Conservation (phyloP, 2,888 invertebrate species). For the Ectobius pallidus region DNA sequence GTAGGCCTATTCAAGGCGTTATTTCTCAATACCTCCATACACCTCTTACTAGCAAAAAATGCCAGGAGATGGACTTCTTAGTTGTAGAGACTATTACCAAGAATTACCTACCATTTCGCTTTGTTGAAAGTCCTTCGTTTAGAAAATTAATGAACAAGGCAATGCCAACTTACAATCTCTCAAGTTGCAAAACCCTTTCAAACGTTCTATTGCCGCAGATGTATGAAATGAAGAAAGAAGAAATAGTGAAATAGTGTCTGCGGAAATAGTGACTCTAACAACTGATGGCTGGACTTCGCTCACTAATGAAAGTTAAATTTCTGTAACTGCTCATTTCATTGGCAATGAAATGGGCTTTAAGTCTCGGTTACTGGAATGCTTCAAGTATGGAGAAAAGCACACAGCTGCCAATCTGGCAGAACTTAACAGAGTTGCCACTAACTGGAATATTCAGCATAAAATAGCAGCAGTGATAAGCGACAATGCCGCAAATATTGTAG, state of each 20-base stretch:
- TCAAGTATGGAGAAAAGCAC: conserved; percentile 42
- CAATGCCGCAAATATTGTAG: conserved; percentile 44
- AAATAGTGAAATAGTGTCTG: conserved; percentile 32
- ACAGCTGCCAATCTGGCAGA: conserved; percentile 43
- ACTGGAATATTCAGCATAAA: conserved; percentile 11
- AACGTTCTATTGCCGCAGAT: background rate
- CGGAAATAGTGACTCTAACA: conserved; percentile 44
- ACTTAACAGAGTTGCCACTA: conserved; percentile 41
- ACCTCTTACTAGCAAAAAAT: background rate
- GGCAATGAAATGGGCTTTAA: conserved; percentile 37
- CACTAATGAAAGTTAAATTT: conserved; percentile 48
- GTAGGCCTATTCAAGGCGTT: background rate
- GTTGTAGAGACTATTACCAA: background rate
- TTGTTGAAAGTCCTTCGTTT: too few species aligned
- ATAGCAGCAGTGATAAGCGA: conserved; percentile 37
- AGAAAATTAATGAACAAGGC: too few species aligned
- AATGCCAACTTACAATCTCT: too few species aligned
- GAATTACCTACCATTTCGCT: background rate
- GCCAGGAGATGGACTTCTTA: conserved; percentile 6
- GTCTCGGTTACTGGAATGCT: conserved; percentile 45
- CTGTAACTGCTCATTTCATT: conserved; percentile 48
- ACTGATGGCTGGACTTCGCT: conserved; percentile 50
- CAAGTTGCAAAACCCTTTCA: too few species aligned
- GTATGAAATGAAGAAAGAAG: background rate
- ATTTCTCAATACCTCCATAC: background rate